Evolutionary conservation across 2,113 vertebrate genomes (phyloP), one percentile per base, ranked within the genome.

Genomic region (Catagonus wagneri): DNA sequence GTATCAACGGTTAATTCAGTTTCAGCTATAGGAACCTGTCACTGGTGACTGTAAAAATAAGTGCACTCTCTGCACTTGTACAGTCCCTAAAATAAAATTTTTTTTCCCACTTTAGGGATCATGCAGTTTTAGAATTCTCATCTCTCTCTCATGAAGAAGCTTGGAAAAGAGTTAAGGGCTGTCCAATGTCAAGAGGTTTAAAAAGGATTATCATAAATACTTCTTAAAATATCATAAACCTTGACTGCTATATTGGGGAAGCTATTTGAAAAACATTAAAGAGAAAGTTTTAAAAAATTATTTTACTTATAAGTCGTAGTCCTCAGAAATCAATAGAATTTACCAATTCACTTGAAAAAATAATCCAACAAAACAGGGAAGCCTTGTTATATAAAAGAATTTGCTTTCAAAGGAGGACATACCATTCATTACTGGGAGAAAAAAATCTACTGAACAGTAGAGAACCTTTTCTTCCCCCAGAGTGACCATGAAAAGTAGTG

Each of bases 181-280:
- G 6, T 72, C 56, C 56, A 36, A 95, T 76, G 29, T 61, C 19
- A 75, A 63, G 68, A 36, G 22, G 4, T 93, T 86, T 86, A 91
- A 94, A 87, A 87, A 72, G n/a, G 52, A 72, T 50, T 95, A 13
- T 81, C 90, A 61, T 75, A 84, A 94, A 75, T 44, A 90, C 7
- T 75, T 78, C 92, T 65, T 63, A 93, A 95, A 75, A 71, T 54
- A 75, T 56, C 32, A 60, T 44, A 75, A 44, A 10, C 20, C 7
- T 27, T 69, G 17, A 75, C 76, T 76, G 81, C 39, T n/a, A 95
- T 36, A 78, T 1, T 83, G 56, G n/a, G 25, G 78, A 29, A 69
- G 29, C 34, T 83, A 90, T 63, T 63, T 91, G 44, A 58, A 89
- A 95, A 66, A 39, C 7, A 80, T 50, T 39, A 58, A 85, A 92